Evolutionary conservation across 2,888 invertebrate genomes (phyloP).

Genomic region (Drosophila bunnanda): DNA sequence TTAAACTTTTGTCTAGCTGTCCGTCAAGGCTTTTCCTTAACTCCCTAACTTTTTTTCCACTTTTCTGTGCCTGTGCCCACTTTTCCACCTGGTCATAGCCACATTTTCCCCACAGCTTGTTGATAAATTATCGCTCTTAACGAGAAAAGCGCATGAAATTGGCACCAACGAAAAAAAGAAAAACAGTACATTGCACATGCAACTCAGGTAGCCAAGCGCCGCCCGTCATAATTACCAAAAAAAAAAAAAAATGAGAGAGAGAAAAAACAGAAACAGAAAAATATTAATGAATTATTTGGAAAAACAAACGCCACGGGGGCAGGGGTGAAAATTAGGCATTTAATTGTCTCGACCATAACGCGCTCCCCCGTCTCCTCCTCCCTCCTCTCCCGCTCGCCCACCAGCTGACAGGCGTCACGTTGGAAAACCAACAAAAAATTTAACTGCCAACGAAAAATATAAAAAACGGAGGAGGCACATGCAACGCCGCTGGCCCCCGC

Average conservation of each 20-base stretch:
- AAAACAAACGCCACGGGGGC: conserved; percentile 67
- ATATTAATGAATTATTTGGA: conserved; percentile 85
- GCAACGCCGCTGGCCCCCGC: conserved; percentile 49
- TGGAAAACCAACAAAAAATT: conserved; percentile 74
- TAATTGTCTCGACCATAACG: conserved; percentile 70
- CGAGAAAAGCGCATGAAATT: conserved; percentile 53
- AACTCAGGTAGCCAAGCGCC: conserved; percentile 68
- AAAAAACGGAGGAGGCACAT: conserved; percentile 48
- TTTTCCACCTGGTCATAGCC: conserved; percentile 4
- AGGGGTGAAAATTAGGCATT: conserved; percentile 74
- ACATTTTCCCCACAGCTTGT: conserved; percentile 23
- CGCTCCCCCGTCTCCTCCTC: conserved; percentile 7
- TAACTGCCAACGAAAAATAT: conserved; percentile 58
- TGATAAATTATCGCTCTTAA: conserved; percentile 52
- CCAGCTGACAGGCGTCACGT: conserved; percentile 80
- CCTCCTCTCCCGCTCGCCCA: conserved; percentile 23
- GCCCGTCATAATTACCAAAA: conserved; percentile 81
- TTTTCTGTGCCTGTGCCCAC: neutral
- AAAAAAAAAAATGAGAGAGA: conserved; percentile 12
- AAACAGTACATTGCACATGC: conserved; percentile 63
- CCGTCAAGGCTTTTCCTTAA: conserved; percentile 1
- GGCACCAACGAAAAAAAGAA: conserved; percentile 28
- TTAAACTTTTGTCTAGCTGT: neutral
- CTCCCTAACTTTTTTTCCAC: too few relatives aligned
- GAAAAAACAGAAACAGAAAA: conserved; percentile 59